Evolutionary conservation across 2,797 vertebrate species (phyloP), one percentile per base, ranked within the genome.

Genomic region (Pipistrellus nathusii): DNA sequence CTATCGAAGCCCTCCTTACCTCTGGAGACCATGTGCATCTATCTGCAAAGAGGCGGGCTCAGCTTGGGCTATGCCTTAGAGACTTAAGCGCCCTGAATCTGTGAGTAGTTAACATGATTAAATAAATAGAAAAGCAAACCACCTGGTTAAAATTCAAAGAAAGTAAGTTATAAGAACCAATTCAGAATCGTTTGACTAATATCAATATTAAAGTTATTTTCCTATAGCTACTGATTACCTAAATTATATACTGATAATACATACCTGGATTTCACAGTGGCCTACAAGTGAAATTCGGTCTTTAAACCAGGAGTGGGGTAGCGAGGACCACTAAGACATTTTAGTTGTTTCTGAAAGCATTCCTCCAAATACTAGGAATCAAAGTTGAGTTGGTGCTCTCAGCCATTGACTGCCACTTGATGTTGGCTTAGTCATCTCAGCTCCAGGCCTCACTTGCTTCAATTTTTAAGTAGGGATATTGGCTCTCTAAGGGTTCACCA

Each of bases 161-260:
- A 72, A 93, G 51, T 85, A 69, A 82, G 5, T 69, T 94, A 83
- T n/a, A 71, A 85, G 78, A 96, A 73, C 35, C 92, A 88, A 94
- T 80, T 55, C 46, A 89, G 62, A 77, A 84, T 82, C 32, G 12
- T 92, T 69, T 78, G 73, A 88, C 25, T 85, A 72, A 77, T 44
- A 86, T 55, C n/a, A 78, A 35, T 71, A 55, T 72, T 78, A 83
- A 59, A 5, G 9, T 84, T 75, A 91, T 64, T 93, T 91, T 76
- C 53, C 73, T 69, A 35, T n/a, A 80, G 41, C 53, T 96, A 66
- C 38, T 68, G 71, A 76, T 51, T 71, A 80, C 3, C 15, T 89
- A 93, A 44, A 96, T 62, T 62, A 83, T 72, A 55, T 55, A 85
- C 46, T 7, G 57, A 48, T 64, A 57, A 69, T 44, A 62, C 85